Base-by-base conservation (phyloP, 2,113 vertebrate genomes). In the Ptilorrhoa leucosticta region DNA sequence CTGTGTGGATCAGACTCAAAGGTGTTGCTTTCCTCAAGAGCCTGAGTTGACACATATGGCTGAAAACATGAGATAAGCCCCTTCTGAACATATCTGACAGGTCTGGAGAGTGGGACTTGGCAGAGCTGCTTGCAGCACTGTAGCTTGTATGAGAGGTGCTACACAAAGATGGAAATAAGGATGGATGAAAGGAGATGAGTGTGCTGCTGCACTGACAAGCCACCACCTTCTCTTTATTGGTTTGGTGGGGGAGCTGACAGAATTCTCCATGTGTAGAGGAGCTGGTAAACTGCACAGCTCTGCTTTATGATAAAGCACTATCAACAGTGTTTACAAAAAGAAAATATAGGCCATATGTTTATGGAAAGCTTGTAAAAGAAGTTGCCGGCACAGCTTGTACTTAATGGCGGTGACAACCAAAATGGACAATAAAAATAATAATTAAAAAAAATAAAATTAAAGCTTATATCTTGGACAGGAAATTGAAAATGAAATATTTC, bases 401-500 rank as follows among this genome's bases (percentile, higher is more conserved):
- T 93, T 92, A 73, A 86, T 86, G 57, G 26, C 39, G 89, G 26
- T 11, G 31, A 90, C 40, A 86, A 93, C 3, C 7, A 92, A 83
- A 88, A 54, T 30, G 40, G 23, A 79, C 30, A 63, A 48, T 57
- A 65, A 39, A 65, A 68, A 54, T 22, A 33, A 70, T 48, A n/a
- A 45, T 53, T 35, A 5, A 7, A 40, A 23, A 39, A 31, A 33
- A 79, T 21, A 7, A 16, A 44, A 72, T 77, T 88, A 68, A 89
- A 44, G 51, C 35, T 77, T 50, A 14, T 68, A 45, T 94, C 44
- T 87, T 89, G 88, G 56, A 60, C 60, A 89, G 79, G 86, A 97
- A 94, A 89, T 77, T 65, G 91, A 95, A 96, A 95, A 83, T 53
- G 76, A 93, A 93, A 66, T 91, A 94, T 94, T 95, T 96, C 95